A percentile compares a stretch with the other conserved stretches of the same genome.
These are phyloP conservation scores for Cyprinodon variegatus DNA, from an alignment of 2,113 vertebrate genomes.

Conservation along the genomic window DNA sequence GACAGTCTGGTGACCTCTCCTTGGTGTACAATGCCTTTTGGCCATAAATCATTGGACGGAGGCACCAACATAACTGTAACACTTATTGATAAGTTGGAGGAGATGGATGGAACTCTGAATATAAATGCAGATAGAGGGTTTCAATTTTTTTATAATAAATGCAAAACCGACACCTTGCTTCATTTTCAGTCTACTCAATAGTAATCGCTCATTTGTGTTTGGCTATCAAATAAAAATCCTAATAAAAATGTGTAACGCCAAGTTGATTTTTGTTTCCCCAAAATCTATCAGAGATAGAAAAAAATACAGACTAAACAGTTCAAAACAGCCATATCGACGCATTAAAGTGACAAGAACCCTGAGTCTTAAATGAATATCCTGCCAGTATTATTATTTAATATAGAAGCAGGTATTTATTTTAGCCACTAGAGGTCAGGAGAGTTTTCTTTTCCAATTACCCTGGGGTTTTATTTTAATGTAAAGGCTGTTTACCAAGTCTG, in stretches of 20 bases:
- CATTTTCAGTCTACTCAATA: no score
- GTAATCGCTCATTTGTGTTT: background rate
- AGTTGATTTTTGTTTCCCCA: background rate
- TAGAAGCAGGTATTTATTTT: conserved; percentile 1
- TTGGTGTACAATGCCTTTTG: no score
- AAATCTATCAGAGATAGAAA: background rate
- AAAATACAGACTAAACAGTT: background rate
- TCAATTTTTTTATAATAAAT: no score
- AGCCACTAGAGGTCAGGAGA: conserved; percentile 60
- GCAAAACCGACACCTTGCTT: no score
- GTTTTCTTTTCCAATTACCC: conserved; percentile 17
- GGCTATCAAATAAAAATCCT: background rate
- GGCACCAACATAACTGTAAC: no score
- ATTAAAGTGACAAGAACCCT: background rate
- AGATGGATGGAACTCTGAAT: no score
- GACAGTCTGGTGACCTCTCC: no score
- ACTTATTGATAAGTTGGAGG: no score
- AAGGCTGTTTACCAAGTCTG: background rate
- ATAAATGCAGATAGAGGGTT: no score
- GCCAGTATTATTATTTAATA: background rate
- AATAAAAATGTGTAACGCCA: background rate
- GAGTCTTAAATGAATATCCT: background rate
- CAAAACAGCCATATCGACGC: background rate
- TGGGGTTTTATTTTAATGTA: background rate
- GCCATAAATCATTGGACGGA: no score